Base-by-base conservation (phyloP, 2,888 invertebrate genomes). In the Brenthis hecate region DNA sequence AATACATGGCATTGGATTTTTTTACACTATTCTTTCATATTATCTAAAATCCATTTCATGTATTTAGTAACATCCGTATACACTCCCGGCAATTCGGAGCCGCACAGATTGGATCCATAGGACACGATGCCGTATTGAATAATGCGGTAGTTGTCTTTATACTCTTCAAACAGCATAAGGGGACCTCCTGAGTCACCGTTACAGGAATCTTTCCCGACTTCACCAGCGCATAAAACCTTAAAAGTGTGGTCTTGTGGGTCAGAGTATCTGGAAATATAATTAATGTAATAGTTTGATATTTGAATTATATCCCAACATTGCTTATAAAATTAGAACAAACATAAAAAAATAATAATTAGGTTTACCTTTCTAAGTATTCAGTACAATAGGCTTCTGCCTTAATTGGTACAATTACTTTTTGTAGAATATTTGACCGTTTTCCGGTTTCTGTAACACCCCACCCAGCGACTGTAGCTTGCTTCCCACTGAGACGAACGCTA, bases 141-240 rank as follows among this genome's bases (percentile, higher is more conserved):
- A 50, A 73, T 75, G n/a, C 78, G 73, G 19, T 36, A 53, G 0
- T 16, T 14, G 3, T 57, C 65, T 2, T 66, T 63, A 63, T 73
- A 66, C 3, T 58, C 13, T 3, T 73, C 72, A 3, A 80, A 75
- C 1, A 79, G 71, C 85, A 93, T 92, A 54, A 95, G 81, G 0
- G 95, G 95, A 0, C 95, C 95, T 13, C 96, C 96, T 48, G 95
- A 95, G 74, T 95, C 95, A 0, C 95, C 95, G 32, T 85, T 82
- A 73, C 95, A 95, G n/a, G 95, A 94, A 76, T 95, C 95, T 58
- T 88, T 86, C 0, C 84, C 83, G 51, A 84, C 83, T 47, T 81
- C 83, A 0, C 94, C 94, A n/a, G 76, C 81, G 64, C 80, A 92
- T 81, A 14, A 88, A 82, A 63, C 60, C 4, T 73, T 68, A 3